Evolutionary conservation across 1,140 invertebrate species (phyloP).

Genomic region (Trinorchestia longiramus): DNA sequence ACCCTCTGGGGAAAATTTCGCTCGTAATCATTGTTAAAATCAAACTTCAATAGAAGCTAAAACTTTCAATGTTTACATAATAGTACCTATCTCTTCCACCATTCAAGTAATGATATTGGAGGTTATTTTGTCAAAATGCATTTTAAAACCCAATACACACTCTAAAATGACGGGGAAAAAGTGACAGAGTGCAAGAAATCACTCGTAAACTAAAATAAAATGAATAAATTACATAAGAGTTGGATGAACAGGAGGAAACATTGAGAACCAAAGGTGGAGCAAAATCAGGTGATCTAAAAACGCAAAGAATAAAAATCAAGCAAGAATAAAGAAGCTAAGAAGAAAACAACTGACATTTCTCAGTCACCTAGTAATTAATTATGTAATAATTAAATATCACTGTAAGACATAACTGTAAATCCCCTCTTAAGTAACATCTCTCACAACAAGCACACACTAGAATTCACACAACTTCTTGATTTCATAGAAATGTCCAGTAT

Average conservation of each 20-base stretch:
- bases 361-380: not conserved
- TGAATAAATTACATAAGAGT: not conserved
- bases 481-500: not conserved
- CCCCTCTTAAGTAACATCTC: not conserved
- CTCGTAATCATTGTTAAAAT: no score
- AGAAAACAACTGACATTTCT: not conserved
- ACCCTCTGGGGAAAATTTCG: not conserved
- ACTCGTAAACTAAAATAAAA: not conserved
- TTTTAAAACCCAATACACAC: no score
- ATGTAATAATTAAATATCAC: not conserved
- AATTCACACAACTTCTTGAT: not conserved
- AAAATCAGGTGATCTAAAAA: not conserved
- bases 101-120: not conserved
- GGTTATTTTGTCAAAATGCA: no score
- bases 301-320: not conserved
- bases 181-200: no score
- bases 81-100: not conserved
- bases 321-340: not conserved
- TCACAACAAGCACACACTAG: not conserved
- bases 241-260: not conserved
- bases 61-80: not conserved
- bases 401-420: not conserved
- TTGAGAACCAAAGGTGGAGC: not conserved
- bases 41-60: not conserved
- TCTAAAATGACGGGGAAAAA: no score